These are phyloP conservation scores for Polymixis flavicincta DNA, from an alignment of 2,888 invertebrate genomes.

Conservation along the genomic window DNA sequence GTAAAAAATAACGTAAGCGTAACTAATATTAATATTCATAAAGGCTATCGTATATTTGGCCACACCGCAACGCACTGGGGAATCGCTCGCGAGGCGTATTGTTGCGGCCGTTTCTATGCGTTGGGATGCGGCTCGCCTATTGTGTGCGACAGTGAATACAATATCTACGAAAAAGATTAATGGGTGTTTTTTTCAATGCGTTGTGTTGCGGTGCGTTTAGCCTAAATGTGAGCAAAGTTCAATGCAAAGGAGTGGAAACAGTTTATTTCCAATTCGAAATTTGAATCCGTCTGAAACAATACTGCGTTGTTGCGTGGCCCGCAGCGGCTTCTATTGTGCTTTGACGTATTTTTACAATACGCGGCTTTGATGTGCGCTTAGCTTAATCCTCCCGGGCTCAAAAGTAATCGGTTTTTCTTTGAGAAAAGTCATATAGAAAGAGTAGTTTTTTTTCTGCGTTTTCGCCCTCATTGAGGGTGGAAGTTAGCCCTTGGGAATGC, in stretches of 20 bases:
- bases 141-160: no score
- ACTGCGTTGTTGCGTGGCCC: not conserved
- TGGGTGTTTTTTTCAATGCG: no score
- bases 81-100: no score
- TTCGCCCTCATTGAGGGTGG: no score
- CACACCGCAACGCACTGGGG: not conserved
- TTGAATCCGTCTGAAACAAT: no score
- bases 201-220: no score
- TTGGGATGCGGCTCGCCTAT: not conserved
- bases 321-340: not conserved
- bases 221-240: no score
- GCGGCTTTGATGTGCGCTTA: not conserved
- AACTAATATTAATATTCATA: not conserved
- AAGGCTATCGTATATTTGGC: not conserved
- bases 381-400: not conserved
- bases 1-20: not conserved
- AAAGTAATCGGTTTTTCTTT: slow-evolving; percentile 1
- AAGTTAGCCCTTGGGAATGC: not conserved
- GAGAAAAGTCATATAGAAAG: not conserved
- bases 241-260: no score
- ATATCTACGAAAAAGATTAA: no score
- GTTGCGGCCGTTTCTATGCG: no score
- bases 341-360: not conserved
- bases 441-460: not conserved
- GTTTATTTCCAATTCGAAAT: not conserved